These are phyloP conservation scores for Morinoia aosen DNA, from an alignment of 2,888 invertebrate genomes.

Conservation along the genomic window DNA sequence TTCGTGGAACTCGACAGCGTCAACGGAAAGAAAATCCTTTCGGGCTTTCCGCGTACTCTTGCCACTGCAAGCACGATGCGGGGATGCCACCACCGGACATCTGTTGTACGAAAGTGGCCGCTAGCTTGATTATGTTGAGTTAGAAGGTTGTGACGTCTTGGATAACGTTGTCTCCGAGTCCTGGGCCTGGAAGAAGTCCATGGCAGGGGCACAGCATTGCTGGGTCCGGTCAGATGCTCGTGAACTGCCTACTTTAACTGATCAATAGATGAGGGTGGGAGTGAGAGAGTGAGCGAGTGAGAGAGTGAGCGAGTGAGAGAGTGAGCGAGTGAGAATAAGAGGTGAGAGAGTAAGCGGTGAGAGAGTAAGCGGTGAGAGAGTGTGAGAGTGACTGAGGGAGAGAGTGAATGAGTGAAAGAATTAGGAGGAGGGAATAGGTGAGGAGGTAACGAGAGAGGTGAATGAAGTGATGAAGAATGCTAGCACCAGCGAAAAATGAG, in stretches of 20 bases:
- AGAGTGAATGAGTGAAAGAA: background rate
- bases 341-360: slow-evolving; percentile 7
- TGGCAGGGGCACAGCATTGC: background rate
- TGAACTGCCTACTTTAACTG: slow-evolving; percentile 31
- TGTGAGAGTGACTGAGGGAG: background rate
- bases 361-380: background rate
- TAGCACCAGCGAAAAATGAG: background rate
- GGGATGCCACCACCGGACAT: background rate
- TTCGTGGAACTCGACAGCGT: background rate
- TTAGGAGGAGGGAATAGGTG: background rate
- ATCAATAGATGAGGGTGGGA: background rate
- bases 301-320: slow-evolving; percentile 24
- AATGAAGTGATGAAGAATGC: background rate
- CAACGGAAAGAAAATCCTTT: background rate
- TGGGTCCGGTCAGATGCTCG: background rate
- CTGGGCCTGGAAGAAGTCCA: too few species aligned
- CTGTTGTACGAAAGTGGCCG: background rate
- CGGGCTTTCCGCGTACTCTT: background rate
- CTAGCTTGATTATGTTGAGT: background rate
- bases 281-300: slow-evolving; percentile 40
- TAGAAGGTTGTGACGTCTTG: background rate
- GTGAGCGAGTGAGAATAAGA: slow-evolving; percentile 36
- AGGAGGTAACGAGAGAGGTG: background rate
- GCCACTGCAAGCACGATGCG: background rate
- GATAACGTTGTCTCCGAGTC: too few species aligned